Conservation (phyloP, 1,140 invertebrate species). For the Brevipalpus yothersi region DNA sequence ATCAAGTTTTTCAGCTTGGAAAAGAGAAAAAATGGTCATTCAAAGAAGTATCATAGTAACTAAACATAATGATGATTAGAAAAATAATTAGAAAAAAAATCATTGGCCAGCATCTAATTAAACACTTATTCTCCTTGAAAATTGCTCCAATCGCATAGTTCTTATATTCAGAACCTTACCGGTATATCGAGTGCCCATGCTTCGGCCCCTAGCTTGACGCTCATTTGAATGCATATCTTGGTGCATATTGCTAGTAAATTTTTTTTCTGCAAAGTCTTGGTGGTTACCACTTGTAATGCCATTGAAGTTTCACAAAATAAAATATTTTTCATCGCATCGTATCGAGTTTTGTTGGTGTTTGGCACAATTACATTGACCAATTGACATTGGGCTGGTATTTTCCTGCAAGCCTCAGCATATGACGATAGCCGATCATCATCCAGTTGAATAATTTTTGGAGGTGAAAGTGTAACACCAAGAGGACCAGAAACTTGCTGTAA, state of each 20-base stretch:
- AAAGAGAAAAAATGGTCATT: conserved; percentile 44
- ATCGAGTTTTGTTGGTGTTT: conserved; percentile 35
- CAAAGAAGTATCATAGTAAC: conserved; percentile 25
- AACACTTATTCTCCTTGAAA: conserved; percentile 31
- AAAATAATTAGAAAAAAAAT: not conserved
- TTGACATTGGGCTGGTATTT: conserved; percentile 5
- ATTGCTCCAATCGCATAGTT: conserved; percentile 61
- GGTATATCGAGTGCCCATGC: conserved; percentile 29
- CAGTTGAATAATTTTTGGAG: conserved; percentile 10
- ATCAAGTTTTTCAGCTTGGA: conserved; percentile 16
- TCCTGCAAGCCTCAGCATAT: not conserved
- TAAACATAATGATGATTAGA: conserved; percentile 20
- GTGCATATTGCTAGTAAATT: conserved; percentile 49
- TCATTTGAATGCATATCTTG: conserved; percentile 38
- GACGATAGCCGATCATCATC: not conserved
- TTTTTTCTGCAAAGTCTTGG: conserved; percentile 27
- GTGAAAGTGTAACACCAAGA: conserved; percentile 17
- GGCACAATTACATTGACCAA: conserved; percentile 36
- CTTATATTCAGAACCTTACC: conserved; percentile 29
- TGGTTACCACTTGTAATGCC: conserved; percentile 39
- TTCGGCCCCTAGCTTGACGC: conserved; percentile 31
- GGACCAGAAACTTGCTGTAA: conserved; percentile 17
- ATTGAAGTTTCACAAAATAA: conserved; percentile 33
- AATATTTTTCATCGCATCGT: conserved; percentile 54
- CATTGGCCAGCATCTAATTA: conserved; percentile 29